Evolutionary conservation across 2,888 invertebrate species (phyloP).

Genomic region (Marronus borbonicus): DNA sequence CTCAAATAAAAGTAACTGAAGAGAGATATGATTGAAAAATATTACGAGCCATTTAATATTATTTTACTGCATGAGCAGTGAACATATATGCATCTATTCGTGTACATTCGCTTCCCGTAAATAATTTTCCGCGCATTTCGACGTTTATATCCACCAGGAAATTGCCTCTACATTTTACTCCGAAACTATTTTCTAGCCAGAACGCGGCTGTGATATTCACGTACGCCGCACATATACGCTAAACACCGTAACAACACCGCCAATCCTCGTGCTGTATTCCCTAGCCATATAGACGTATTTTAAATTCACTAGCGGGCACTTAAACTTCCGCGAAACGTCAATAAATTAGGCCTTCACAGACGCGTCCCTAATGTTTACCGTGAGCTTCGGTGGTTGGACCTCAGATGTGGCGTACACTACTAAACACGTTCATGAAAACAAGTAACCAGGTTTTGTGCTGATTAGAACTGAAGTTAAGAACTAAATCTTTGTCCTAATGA

Average conservation of each 20-base stretch:
- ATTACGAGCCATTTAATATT: constrained; percentile 11
- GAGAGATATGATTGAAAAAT: too few species aligned
- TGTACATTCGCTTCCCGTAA: constrained; percentile 7
- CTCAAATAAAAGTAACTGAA: too few species aligned
- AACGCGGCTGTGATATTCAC: background rate
- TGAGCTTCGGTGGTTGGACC: background rate
- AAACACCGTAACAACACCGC: constrained; percentile 23
- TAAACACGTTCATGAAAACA: too few species aligned
- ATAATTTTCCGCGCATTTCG: constrained; percentile 29
- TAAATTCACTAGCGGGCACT: constrained; percentile 31
- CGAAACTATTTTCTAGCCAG: constrained; percentile 10
- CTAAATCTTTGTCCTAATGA: too few species aligned
- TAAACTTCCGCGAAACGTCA: constrained; percentile 17
- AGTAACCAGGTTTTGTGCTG: too few species aligned
- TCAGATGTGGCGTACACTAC: too few species aligned
- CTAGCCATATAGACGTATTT: constrained; percentile 26
- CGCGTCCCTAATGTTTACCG: background rate
- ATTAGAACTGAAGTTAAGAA: too few species aligned
- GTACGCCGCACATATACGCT: background rate
- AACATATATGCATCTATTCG: too few species aligned
- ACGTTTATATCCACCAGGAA: constrained; percentile 43
- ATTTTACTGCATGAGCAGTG: background rate
- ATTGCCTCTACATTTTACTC: constrained; percentile 40
- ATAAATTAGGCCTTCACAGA: constrained; percentile 18
- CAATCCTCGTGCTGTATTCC: background rate